A percentile compares a stretch with the other conserved stretches of the same genome.
Evolutionary conservation across 2,888 invertebrate species (phyloP).

Genomic region (Lacanobia oleracea): DNA sequence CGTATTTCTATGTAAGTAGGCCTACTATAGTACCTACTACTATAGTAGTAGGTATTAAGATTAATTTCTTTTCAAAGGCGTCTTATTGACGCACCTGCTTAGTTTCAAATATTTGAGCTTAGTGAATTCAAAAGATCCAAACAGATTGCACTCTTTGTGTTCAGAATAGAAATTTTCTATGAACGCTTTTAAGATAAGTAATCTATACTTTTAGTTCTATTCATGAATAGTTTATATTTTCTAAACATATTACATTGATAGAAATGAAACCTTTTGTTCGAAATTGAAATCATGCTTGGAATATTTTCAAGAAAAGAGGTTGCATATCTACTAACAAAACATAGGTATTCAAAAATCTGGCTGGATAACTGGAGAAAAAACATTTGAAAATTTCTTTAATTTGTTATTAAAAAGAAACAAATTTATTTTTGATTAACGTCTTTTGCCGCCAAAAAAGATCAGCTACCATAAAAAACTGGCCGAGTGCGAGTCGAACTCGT

Average conservation of each 20-base stretch:
- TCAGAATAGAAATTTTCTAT: neutral
- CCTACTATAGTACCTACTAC: no score
- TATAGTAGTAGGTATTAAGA: neutral
- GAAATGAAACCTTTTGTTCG: slow-evolving; percentile 7
- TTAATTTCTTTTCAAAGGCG: neutral
- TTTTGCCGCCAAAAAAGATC: neutral
- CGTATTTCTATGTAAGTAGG: no score
- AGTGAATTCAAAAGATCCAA: neutral
- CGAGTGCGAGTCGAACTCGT: no score
- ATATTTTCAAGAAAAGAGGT: slow-evolving; percentile 19
- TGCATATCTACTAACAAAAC: neutral
- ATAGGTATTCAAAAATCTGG: slow-evolving; percentile 1
- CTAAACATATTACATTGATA: slow-evolving; percentile 1
- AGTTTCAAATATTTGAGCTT: neutral
- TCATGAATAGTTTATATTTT: slow-evolving; percentile 19
- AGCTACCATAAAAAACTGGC: no score
- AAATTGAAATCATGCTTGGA: neutral
- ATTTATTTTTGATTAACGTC: slow-evolving; percentile 14
- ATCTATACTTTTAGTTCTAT: neutral
- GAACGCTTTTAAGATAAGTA: neutral
- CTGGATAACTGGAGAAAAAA: slow-evolving; percentile 7
- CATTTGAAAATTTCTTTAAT: neutral
- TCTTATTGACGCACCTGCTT: neutral
- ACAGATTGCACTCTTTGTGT: neutral
- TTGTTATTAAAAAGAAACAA: neutral